Percentiles rank a stretch among this genome's conserved stretches.
phyloP scores from a whole-genome alignment of 2,797 vertebrate species.

The Sitta carolinensis region DNA sequence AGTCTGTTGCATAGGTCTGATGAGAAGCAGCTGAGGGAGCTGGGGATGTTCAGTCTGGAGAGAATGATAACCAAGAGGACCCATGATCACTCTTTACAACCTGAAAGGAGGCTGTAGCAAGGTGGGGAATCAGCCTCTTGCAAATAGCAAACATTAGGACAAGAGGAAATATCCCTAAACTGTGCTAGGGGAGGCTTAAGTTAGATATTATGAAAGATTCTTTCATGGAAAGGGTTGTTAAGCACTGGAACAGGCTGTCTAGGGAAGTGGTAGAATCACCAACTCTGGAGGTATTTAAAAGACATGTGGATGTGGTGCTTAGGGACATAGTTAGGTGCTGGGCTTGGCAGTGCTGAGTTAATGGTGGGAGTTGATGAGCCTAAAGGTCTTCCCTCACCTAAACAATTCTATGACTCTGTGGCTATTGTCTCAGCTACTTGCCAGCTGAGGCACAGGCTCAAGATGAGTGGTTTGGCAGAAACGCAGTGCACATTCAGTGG shows the following conservation, averaged over 20 bases:
- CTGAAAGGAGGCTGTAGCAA: not conserved
- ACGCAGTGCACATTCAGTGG: accelerated
- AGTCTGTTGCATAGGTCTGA: not conserved
- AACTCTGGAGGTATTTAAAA: not conserved
- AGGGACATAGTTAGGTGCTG: not conserved
- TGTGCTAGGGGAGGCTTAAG: not conserved
- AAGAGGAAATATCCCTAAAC: not conserved
- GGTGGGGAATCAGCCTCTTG: accelerated
- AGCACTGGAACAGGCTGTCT: not conserved
- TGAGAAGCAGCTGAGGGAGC: not conserved
- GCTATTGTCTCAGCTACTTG: too few species aligned
- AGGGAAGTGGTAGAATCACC: not conserved
- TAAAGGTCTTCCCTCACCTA: not conserved
- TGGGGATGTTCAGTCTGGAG: not conserved
- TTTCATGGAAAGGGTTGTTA: not conserved
- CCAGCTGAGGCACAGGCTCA: too few species aligned
- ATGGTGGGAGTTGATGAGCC: accelerated
- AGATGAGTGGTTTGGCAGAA: not conserved
- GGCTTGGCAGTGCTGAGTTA: not conserved
- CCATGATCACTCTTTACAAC: not conserved
- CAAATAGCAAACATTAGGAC: not conserved
- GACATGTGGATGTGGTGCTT: not conserved
- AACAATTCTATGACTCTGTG: not conserved
- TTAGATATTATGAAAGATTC: not conserved
- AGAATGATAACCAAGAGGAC: not conserved